A percentile compares a stretch with the other conserved stretches of the same genome.
Conservation (phyloP, 2,113 vertebrate genomes). For the Leucopsar rothschildi region DNA sequence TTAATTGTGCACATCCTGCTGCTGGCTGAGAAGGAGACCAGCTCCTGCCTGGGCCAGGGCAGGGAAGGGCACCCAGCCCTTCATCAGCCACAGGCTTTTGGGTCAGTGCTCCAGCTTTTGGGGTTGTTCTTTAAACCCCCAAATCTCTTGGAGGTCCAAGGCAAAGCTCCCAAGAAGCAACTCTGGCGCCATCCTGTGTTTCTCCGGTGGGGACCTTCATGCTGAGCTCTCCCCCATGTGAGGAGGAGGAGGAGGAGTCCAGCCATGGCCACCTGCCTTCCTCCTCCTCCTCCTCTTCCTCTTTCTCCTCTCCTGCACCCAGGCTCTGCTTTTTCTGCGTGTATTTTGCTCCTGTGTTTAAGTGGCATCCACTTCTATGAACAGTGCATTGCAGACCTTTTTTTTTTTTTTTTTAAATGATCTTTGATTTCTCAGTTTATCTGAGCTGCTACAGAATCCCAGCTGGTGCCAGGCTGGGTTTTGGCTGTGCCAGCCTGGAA, state of each 20-base stretch:
- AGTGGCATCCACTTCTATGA: background rate
- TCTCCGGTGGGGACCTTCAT: background rate
- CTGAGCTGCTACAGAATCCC: background rate
- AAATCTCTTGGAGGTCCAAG: background rate
- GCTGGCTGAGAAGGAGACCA: background rate
- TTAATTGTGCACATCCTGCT: slow-evolving; percentile 30
- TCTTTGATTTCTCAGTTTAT: background rate
- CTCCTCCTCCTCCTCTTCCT: background rate
- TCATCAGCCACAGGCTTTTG: background rate
- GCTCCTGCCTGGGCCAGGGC: background rate
- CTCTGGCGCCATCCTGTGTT: background rate
- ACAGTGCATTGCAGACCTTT: background rate
- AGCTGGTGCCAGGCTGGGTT: background rate
- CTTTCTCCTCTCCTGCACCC: background rate
- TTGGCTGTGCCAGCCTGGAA: background rate
- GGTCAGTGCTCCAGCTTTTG: background rate
- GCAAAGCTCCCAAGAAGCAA: background rate
- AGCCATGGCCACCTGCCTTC: background rate
- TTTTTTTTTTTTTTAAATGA: background rate
- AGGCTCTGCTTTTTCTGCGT: fast-evolving
- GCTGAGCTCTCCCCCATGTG: fast-evolving
- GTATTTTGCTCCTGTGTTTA: background rate
- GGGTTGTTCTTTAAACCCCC: background rate
- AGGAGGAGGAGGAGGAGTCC: background rate
- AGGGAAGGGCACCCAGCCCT: background rate